Conservation (phyloP, 2,888 invertebrate genomes). For the Drosophila lacicola region DNA sequence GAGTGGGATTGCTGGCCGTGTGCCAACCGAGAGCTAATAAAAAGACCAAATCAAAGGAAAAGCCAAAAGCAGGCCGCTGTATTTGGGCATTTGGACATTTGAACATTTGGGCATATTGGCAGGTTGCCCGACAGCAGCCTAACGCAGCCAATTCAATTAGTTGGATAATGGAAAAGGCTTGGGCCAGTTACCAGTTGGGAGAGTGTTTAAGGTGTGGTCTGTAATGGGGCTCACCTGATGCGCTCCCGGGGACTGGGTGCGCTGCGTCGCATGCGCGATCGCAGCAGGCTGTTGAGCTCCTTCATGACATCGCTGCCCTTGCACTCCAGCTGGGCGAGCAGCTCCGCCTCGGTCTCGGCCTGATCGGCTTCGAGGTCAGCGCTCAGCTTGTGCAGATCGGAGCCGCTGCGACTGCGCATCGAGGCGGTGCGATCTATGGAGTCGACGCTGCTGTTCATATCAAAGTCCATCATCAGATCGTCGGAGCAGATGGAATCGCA, state of each 20-base stretch:
- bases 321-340: conserved; percentile 85
- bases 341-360: conserved; percentile 85
- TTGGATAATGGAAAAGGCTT: conserved; percentile 22
- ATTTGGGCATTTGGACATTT: conserved; percentile 44
- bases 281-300: conserved; percentile 87
- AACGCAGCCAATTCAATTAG: conserved; percentile 66
- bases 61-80: conserved; percentile 33
- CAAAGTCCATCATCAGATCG: conserved; percentile 95
- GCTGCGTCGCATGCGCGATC: conserved; percentile 79
- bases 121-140: conserved; percentile 31
- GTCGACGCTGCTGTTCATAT: conserved; percentile 86
- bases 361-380: conserved; percentile 47
- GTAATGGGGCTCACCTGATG: conserved; percentile 79
- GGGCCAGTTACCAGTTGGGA: not conserved
- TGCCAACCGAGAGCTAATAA: conserved; percentile 58
- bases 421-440: conserved; percentile 84
- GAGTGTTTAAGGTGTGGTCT: conserved; percentile 14
- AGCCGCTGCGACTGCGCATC: conserved; percentile 84
- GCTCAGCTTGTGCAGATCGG: conserved; percentile 86
- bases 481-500: conserved; percentile 94
- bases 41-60: conserved; percentile 62
- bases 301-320: conserved; percentile 86
- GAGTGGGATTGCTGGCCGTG: conserved; percentile 45
- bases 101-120: conserved; percentile 45
- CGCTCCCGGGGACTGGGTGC: conserved; percentile 58